These are phyloP conservation scores for Mungos mungo DNA, from an alignment of 2,113 vertebrate genomes.

Conservation along the genomic window DNA sequence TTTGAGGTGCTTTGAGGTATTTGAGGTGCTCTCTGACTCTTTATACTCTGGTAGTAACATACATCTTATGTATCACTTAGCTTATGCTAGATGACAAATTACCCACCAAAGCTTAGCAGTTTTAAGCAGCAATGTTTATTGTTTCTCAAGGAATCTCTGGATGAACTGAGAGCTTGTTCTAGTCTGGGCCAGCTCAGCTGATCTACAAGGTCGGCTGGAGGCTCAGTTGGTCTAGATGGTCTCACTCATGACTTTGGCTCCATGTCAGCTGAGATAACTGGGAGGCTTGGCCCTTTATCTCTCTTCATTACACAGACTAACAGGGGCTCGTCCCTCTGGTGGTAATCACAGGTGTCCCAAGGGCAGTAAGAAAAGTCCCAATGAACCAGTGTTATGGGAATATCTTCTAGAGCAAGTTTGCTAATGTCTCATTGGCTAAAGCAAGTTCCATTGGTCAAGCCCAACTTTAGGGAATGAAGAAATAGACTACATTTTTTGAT, in stretches of 20 bases:
- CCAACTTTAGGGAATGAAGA: not conserved
- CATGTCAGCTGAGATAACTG: not conserved
- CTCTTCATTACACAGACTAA: not conserved
- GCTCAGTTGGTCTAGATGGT: fast-evolving
- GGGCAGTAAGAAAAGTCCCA: not conserved
- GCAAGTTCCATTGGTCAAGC: not conserved
- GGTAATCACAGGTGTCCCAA: not conserved
- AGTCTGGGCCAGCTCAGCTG: too few species aligned
- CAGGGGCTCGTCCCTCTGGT: not conserved
- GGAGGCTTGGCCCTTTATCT: not conserved
- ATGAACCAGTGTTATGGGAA: not conserved
- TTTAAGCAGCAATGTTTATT: not conserved
- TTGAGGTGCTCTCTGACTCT: not conserved
- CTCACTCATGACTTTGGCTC: not conserved
- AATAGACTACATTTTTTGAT: not conserved
- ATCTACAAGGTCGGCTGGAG: not conserved
- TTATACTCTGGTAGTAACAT: not conserved
- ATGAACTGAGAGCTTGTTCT: not conserved
- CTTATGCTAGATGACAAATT: not conserved
- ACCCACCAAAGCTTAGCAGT: not conserved
- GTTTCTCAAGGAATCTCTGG: not conserved
- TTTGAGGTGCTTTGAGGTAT: not conserved
- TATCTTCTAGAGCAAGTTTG: not conserved
- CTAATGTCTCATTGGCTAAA: not conserved
- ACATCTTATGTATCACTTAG: not conserved